Conservation (phyloP, 2,797 vertebrate genomes). For the Apodemus agrarius region DNA sequence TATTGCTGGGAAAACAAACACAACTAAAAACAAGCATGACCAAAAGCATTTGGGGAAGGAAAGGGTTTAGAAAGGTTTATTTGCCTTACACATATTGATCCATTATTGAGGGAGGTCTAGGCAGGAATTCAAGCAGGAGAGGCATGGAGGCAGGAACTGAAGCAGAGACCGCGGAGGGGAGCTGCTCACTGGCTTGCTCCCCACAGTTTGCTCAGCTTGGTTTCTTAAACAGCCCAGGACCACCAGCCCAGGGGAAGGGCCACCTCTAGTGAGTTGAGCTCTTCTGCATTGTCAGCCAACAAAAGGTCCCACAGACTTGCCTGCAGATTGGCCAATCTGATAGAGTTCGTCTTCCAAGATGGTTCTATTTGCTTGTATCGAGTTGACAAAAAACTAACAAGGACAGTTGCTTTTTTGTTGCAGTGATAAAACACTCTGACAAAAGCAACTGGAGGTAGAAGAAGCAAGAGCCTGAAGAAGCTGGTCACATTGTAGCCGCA, state of each 20-base stretch:
- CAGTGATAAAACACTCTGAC: background rate
- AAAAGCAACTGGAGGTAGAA: background rate
- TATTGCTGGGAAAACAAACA: background rate
- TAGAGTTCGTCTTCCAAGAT: background rate
- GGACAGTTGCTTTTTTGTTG: background rate
- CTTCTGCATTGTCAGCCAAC: background rate
- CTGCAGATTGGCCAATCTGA: background rate
- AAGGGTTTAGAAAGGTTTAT: background rate
- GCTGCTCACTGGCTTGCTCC: background rate
- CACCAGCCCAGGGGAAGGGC: too few species aligned
- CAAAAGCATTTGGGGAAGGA: background rate
- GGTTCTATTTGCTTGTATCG: background rate
- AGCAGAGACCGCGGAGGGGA: background rate
- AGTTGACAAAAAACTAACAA: background rate
- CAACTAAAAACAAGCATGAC: background rate
- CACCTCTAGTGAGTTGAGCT: background rate
- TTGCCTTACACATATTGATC: background rate
- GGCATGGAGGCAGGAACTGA: background rate
- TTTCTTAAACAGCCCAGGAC: background rate
- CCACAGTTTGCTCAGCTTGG: background rate
- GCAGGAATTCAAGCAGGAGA: background rate
- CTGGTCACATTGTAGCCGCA: background rate
- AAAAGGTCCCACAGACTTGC: background rate
- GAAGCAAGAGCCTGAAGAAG: background rate
- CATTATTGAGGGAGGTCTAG: too few species aligned